Conservation (phyloP, 2,888 invertebrate genomes). For the Pachydiplax longipennis region DNA sequence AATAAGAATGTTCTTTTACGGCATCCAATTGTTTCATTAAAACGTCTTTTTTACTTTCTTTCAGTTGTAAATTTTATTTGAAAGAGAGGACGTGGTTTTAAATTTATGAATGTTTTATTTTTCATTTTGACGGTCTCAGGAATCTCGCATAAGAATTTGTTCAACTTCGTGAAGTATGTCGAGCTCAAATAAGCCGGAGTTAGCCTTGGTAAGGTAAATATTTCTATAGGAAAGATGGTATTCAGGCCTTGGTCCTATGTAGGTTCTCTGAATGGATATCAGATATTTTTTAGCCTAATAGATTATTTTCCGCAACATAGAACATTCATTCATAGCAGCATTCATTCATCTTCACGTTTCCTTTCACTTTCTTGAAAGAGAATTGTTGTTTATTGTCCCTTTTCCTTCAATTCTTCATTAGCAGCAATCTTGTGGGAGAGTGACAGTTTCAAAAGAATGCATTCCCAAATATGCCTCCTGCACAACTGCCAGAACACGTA, state of each 20-base stretch:
- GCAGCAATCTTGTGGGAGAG: no score
- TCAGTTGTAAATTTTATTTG: neutral
- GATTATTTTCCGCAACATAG: no score
- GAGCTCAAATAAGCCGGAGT: neutral
- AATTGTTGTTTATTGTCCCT: neutral
- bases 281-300: no score
- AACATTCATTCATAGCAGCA: neutral
- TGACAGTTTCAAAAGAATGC: no score
- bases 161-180: neutral
- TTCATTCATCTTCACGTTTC: neutral
- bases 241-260: no score
- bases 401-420: neutral
- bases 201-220: neutral
- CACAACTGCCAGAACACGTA: no score
- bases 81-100: neutral
- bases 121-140: neutral
- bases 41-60: neutral
- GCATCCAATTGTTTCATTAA: neutral
- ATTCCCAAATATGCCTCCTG: no score
- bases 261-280: no score
- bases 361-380: neutral
- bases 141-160: neutral
- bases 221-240: neutral
- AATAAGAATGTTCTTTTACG: no score
- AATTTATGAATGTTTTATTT: neutral